phyloP scores from a whole-genome alignment of 2,888 invertebrate species.

The Stegophylla sp. region DNA sequence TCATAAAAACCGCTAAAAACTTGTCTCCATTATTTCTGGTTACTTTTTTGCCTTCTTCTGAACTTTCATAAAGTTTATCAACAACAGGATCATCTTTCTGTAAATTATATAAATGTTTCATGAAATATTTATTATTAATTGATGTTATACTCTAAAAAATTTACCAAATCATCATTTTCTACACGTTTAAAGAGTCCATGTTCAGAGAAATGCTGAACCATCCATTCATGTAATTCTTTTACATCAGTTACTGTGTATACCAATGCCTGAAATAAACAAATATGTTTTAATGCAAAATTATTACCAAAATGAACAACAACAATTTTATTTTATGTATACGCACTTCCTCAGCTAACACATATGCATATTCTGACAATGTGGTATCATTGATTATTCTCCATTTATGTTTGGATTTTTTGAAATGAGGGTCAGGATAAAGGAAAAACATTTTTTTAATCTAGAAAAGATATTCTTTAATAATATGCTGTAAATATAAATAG shows the following conservation, averaged over 20 bases:
- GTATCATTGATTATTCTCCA: constrained; percentile 97
- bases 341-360: constrained; percentile 84
- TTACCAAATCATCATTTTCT: constrained; percentile 78
- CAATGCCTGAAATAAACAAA: constrained; percentile 71
- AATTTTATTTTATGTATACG: constrained; percentile 63
- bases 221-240: constrained; percentile 95
- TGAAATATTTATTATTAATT: constrained; percentile 46
- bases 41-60: constrained; percentile 98
- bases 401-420: constrained; percentile 97
- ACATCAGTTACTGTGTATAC: constrained; percentile 99
- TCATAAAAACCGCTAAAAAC: constrained; percentile 86
- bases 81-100: constrained; percentile 83
- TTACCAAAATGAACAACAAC: background rate
- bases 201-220: constrained; percentile 86
- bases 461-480: constrained; percentile 64
- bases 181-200: constrained; percentile 89
- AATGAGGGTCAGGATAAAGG: constrained; percentile 98
- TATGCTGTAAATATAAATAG: constrained; percentile 5
- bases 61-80: constrained; percentile 87
- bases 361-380: constrained; percentile 95
- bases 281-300: constrained; percentile 9
- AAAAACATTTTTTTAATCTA: constrained; percentile 97
- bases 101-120: constrained; percentile 63
- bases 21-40: constrained; percentile 93
- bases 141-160: constrained; percentile 61